Evolutionary conservation across 2,888 invertebrate genomes (phyloP), one percentile per base, ranked within the genome.

Genomic region (Tiphia femorata): DNA sequence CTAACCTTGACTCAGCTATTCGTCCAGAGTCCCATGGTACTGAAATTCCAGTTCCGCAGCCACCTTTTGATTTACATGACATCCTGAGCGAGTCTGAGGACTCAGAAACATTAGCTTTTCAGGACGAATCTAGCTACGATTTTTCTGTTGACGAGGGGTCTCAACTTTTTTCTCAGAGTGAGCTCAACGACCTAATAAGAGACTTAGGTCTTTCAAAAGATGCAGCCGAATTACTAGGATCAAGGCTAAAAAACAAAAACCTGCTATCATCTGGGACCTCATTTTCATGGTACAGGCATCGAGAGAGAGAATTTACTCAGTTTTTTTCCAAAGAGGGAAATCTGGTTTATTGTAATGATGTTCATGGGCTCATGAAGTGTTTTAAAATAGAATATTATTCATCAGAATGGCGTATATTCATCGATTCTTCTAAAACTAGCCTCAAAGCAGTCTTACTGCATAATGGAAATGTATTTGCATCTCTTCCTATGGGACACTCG

Each of bases 391-490:
- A 40, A 7, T 56, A 66, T 59, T 19, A 46, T 29, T 25, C 57
- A 16, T 37, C 44, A 40, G 56, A 74, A 20, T 73, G 67, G 70
- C 33, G 66, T n/a, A 49, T 75, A 12, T 74, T 77, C 48, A 68
- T 74, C 41, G 73, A 75, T 56, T 58, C 56, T 2, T 70, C 66
- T 3, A 70, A 64, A 50, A 35, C 33, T 33, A 72, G 69, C 53
- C 54, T 75, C 1, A 70, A 73, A 61, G 62, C 57, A 16, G 61
- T 73, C 19, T 56, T 73, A 14, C 42, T 72, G 17, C 69, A 75
- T 21, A 69, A 65, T 48, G 58, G 62, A 8, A 73, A 72, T 51
- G 55, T 87, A 48, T 74, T 51, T 49, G 62, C 68, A 19, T 67
- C 73, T 17, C 40, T 73, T 19, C 73, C 71, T 20, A 37, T 76